Evolutionary conservation across 2,113 vertebrate genomes (phyloP), one percentile per base, ranked within the genome.

Genomic region (Brachirus orientalis): DNA sequence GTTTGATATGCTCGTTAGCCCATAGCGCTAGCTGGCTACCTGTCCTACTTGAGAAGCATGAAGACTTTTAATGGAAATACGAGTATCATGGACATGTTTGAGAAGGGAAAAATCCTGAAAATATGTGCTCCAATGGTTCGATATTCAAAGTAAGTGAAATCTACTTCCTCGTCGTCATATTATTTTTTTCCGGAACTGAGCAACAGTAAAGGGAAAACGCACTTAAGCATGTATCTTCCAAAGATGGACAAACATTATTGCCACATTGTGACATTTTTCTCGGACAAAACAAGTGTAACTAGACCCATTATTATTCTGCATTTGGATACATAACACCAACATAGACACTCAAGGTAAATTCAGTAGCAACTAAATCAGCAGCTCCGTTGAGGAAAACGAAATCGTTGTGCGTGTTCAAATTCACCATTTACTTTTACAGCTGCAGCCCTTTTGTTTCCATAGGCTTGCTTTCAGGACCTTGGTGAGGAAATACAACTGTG

Each of bases 111-210:
- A 17, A 76, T 95, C 44, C 84, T 98, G 36, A 98, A 95, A 90
- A 92, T 98, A 40, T 98, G 95, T 69, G 97, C 97, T 0, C 97
- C 97, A 0, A 99, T 99, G 98, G 98, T 99, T 10, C 95, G 98
- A 52, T 99, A 99, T 84, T 99, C 97, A 58, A 99, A 99, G 97
- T 99, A 92, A 95, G 96, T 92, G 11, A 0, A 22, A 22, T 17
- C 0, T 10, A 1, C 44, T 13, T 36, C 9, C 4, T 28, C 28
- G 36, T 1, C 41, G 0, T 18, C 9, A n/a, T 37, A 14, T 2
- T 37, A 0, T n/a, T 16, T 50, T 18, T n/a, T 11, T 17, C 8
- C 1, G 11, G 12, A 35, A 9, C 1, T 53, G 1, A 40, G 18
- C 37, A 7, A 20, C 6, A 6, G 28, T 28, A 0, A 54, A 1